These are phyloP conservation scores for Toxotes jaculatrix DNA, from an alignment of 2,113 vertebrate genomes.

Conservation along the genomic window DNA sequence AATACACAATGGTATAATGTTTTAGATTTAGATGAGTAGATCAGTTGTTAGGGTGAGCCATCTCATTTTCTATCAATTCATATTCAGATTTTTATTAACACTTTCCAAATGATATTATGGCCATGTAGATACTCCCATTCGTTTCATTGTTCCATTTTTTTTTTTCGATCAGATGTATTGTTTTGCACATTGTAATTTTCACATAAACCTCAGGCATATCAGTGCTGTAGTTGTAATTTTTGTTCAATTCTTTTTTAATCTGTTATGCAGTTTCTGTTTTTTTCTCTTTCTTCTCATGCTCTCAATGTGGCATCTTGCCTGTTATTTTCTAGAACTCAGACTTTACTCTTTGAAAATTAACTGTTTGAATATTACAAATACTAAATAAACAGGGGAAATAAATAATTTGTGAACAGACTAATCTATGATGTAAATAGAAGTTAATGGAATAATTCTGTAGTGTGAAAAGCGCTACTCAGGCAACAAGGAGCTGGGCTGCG, in stretches of 20 bases:
- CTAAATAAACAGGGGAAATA: constrained; percentile 66
- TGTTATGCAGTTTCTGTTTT: constrained; percentile 15
- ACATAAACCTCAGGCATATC: constrained; percentile 77
- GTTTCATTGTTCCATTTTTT: constrained; percentile 48
- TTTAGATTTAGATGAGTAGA: constrained; percentile 95
- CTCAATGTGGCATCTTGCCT: constrained; percentile 73
- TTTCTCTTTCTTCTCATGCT: constrained; percentile 43
- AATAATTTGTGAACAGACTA: constrained; percentile 75
- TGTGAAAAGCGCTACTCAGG: constrained; percentile 68
- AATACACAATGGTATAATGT: constrained; percentile 91
- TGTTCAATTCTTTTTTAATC: constrained; percentile 9
- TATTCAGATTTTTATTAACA: constrained; percentile 93
- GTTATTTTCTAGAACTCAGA: constrained; percentile 79
- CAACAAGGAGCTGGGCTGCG: constrained; percentile 50
- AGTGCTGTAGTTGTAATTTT: constrained; percentile 60
- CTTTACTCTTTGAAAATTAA: constrained; percentile 80
- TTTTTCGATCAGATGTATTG: constrained; percentile 89
- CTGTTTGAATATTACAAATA: constrained; percentile 77
- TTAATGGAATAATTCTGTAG: constrained; percentile 52
- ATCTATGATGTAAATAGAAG: constrained; percentile 78
- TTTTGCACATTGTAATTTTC: constrained; percentile 93
- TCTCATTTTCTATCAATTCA: constrained; percentile 94
- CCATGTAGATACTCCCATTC: constrained; percentile 89
- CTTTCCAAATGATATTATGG: constrained; percentile 93
- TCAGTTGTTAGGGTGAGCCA: constrained; percentile 91